Evolutionary conservation across 2,888 invertebrate genomes (phyloP).

Genomic region (Meteorus colon): DNA sequence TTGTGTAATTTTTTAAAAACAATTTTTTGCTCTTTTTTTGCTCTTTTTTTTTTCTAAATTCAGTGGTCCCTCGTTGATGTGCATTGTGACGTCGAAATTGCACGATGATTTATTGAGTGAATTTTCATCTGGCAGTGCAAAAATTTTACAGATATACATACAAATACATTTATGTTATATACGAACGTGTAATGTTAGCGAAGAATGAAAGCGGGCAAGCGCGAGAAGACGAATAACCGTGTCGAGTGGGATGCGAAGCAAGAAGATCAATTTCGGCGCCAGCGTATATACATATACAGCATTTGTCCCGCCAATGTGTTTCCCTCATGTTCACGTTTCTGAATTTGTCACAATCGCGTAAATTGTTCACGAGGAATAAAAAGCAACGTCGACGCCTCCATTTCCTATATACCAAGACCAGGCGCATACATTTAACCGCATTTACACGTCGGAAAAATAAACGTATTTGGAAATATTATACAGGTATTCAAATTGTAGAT

Average conservation of each 20-base stretch:
- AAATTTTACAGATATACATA: conserved; percentile 10
- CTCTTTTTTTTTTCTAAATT: conserved; percentile 8
- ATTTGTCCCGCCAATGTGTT: conserved; percentile 33
- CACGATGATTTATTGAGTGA: conserved; percentile 42
- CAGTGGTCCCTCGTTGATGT: not conserved
- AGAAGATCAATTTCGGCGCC: conserved; percentile 41
- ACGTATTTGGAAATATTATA: not conserved
- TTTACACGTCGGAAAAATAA: not conserved
- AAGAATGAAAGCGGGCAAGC: conserved; percentile 23
- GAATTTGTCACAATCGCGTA: conserved; percentile 35
- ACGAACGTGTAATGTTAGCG: conserved; percentile 7
- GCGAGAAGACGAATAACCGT: conserved; percentile 33
- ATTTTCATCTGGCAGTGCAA: conserved; percentile 28
- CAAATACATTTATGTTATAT: not conserved
- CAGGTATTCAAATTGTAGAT: too few species aligned
- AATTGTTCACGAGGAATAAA: conserved; percentile 25
- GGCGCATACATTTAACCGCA: not conserved
- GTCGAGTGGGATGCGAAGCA: conserved; percentile 20
- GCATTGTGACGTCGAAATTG: conserved; percentile 34
- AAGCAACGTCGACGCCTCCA: not conserved
- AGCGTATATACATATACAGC: conserved; percentile 18
- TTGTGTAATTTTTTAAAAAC: not conserved
- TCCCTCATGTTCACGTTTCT: conserved; percentile 21
- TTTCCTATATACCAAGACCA: not conserved
- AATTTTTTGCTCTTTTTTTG: not conserved